Evolutionary conservation across 2,797 vertebrate species (phyloP), one percentile per base, ranked within the genome.

Genomic region (Hozukius guyotensis): DNA sequence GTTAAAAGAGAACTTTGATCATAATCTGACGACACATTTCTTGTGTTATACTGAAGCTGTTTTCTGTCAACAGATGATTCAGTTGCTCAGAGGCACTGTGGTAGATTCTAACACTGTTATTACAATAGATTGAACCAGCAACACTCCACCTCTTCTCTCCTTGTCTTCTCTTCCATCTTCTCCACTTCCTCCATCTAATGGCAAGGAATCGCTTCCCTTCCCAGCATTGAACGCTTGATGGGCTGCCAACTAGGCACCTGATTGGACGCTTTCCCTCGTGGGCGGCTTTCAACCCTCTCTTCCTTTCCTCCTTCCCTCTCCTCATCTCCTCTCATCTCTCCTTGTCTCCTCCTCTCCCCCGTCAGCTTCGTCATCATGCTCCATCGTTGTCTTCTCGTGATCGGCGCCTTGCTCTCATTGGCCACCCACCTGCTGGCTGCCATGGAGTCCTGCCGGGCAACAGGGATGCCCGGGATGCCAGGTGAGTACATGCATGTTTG

Each of bases 381-480:
- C 34, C 68, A 38, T 31, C 70, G 0, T n/a, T 18, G 31, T 31
- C 14, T 78, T 7, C 5, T 93, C 0, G 6, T 72, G 12, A n/a
- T 74, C 1, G 73, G 75, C 6, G 80, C 22, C 20, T 2, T 93
- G 82, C 63, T 90, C 29, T 89, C 71, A n/a, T 72, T 89, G 66
- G 73, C 62, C 4, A 8, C 56, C 4, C 34, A 74, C 0, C 2
- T 20, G 3, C 53, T 81, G 49, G 69, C 81, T 2, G 72, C 89
- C 27, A 10, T 34, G 22, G 86, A 93, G 32, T 66, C 81, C 32
- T 94, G 92, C 69, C 78, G 63, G 5, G 74, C 80, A 4, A 2
- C 70, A 63, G 88, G 78, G 57, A 76, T 85, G 2, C 92, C 83
- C 0, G 93, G 92, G 29, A 87, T 93, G 0, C 93, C 93, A 88